phyloP scores from a whole-genome alignment of 2,113 vertebrate species.

The Trichechus manatus region DNA sequence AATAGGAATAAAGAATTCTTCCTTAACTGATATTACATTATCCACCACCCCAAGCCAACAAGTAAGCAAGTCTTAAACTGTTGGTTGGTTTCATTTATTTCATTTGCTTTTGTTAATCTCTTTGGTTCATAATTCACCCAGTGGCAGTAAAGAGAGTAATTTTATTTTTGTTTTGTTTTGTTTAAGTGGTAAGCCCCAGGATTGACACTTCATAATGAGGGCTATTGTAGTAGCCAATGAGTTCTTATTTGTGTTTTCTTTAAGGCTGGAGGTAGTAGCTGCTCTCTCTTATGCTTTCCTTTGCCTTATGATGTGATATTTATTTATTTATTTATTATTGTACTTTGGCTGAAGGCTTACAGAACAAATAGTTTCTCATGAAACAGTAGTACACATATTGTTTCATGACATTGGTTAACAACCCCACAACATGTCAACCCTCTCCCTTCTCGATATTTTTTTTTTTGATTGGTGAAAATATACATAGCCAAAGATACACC shows the following conservation, averaged over 20 bases:
- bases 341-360: too few species aligned
- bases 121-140: constrained; percentile 69
- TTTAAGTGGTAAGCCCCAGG: constrained; percentile 37
- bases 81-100: constrained; percentile 57
- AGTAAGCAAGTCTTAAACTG: constrained; percentile 45
- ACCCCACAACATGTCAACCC: too few species aligned
- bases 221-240: neutral
- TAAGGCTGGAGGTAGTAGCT: neutral
- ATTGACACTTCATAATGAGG: constrained; percentile 48
- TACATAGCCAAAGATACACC: too few species aligned
- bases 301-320: constrained; percentile 15
- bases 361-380: too few species aligned
- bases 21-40: constrained; percentile 71
- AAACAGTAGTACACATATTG: too few species aligned
- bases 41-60: constrained; percentile 26
- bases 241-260: constrained; percentile 33
- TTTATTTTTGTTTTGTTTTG: constrained; percentile 35
- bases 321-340: too few species aligned
- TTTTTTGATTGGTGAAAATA: too few species aligned
- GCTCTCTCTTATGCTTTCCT: neutral
- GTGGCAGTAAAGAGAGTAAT: constrained; percentile 35
- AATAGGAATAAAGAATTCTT: constrained; percentile 49
- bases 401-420: too few species aligned
- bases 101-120: constrained; percentile 71
- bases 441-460: too few species aligned